Evolutionary conservation across 1,140 invertebrate species (phyloP), one percentile per base, ranked within the genome.

Genomic region (Solen grandis): DNA sequence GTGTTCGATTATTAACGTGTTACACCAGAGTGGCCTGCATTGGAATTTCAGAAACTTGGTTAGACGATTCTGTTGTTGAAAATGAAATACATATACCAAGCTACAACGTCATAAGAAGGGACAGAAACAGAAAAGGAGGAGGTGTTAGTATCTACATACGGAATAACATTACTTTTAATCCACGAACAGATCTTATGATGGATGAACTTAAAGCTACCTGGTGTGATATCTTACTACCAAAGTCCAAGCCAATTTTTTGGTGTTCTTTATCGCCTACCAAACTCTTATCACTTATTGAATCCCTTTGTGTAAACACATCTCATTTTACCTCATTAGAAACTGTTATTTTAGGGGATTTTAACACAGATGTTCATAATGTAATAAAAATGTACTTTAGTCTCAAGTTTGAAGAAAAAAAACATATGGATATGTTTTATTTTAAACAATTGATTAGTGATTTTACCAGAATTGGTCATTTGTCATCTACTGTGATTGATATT

Each of bases 381-480:
- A 13, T 19, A 68, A 68, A 31, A 52, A n/a, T 70, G 66, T 55
- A 31, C 46, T 31, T 27, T 70, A 4, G 1, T 31, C 35, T 22
- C 36, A 54, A 35, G 19, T 16, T 16, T 70, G 27, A n/a, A n/a
- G n/a, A n/a, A n/a, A 70, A 33, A 33, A 31, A 46, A 33, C 55
- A 33, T 46, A 70, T 70, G 46, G 38, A 55, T n/a, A 52, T 70
- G 50, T 70, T 70, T 50, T 1, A 70, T 54, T 70, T 52, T 70
- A 70, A 52, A 14, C 66, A 70, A 46, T 35, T 54, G 27, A 70
- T 70, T 31, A 5, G 14, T 54, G 66, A 70, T 54, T 50, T 70
- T 54, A 70, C 50, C 8, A 52, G 66, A 55, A 54, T 68, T 3
- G 16, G 19, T 1, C 22, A 52, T 5, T 13, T 35, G 52, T 33